Percentiles rank a stretch among this genome's conserved stretches.
Evolutionary conservation across 2,113 vertebrate genomes (phyloP).

Genomic region (Amphiprion percula): DNA sequence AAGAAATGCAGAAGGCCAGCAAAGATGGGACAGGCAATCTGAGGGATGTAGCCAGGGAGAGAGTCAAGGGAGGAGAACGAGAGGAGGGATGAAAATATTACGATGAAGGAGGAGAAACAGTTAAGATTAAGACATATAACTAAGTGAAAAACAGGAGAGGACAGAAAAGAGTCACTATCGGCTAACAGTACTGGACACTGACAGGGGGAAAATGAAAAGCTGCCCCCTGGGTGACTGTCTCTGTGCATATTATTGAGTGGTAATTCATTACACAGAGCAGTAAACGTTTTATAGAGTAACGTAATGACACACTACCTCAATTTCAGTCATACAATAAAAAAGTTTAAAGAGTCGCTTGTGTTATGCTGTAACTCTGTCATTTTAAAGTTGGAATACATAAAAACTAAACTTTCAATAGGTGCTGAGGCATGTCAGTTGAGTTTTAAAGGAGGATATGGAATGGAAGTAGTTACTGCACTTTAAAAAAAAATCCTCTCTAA

Average conservation of each 20-base stretch:
- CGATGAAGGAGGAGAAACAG: constrained; percentile 33
- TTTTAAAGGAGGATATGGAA: neutral
- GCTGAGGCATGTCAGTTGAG: neutral
- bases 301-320: constrained; percentile 43
- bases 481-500: constrained; percentile 5
- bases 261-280: constrained; percentile 50
- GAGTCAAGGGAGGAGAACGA: constrained; percentile 16
- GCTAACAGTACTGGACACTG: constrained; percentile 19
- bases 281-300: constrained; percentile 58
- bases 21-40: constrained; percentile 94
- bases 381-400: constrained; percentile 27
- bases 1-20: constrained; percentile 94
- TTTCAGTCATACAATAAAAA: constrained; percentile 34
- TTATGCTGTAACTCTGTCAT: constrained; percentile 7
- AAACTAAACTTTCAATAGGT: constrained; percentile 12
- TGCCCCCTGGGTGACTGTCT: constrained; percentile 40
- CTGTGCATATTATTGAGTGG: constrained; percentile 48
- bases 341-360: neutral
- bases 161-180: constrained; percentile 45
- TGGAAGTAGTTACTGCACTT: neutral
- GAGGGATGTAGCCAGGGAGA: constrained; percentile 14
- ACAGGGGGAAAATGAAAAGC: constrained; percentile 45
- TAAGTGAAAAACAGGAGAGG: constrained; percentile 30
- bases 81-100: constrained; percentile 19
- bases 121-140: constrained; percentile 27